Evolutionary conservation across 2,113 vertebrate genomes (phyloP).

Genomic region (Paramormyrops kingsleyae): DNA sequence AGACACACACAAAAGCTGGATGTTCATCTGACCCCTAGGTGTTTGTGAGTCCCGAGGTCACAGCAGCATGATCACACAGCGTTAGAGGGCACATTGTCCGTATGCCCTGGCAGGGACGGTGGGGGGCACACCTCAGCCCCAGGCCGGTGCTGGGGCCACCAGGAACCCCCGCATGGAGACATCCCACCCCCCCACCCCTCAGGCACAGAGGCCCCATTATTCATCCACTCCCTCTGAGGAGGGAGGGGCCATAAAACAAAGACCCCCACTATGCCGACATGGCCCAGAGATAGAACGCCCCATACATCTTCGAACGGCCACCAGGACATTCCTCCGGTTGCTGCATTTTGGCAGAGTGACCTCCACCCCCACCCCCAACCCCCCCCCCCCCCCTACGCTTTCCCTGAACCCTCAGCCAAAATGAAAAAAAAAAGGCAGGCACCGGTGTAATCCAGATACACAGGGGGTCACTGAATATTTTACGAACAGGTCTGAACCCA

Average conservation of each 20-base stretch:
- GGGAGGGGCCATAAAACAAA: slow-evolving; percentile 9
- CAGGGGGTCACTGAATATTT: background rate
- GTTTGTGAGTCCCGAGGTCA: background rate
- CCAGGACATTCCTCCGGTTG: background rate
- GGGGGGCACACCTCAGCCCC: background rate
- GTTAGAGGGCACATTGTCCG: background rate
- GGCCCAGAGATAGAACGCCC: slow-evolving; percentile 5
- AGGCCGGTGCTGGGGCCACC: slow-evolving; percentile 30
- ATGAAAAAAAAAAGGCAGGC: background rate
- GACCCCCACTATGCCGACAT: background rate
- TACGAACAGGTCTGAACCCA: background rate
- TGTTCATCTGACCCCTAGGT: background rate
- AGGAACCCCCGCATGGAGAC: slow-evolving; percentile 41
- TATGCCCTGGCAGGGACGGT: background rate
- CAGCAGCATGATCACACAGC: background rate
- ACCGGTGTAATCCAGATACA: background rate
- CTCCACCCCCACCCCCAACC: background rate
- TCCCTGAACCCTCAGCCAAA: background rate
- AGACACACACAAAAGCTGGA: background rate
- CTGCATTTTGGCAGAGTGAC: background rate
- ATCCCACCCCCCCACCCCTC: slow-evolving; percentile 28
- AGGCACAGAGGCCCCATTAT: slow-evolving; percentile 63
- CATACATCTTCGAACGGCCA: slow-evolving; percentile 13
- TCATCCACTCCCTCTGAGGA: slow-evolving; percentile 29
- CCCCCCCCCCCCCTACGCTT: background rate